phyloP scores from a whole-genome alignment of 1,140 invertebrate genomes.

The Solenopsis fugax region DNA sequence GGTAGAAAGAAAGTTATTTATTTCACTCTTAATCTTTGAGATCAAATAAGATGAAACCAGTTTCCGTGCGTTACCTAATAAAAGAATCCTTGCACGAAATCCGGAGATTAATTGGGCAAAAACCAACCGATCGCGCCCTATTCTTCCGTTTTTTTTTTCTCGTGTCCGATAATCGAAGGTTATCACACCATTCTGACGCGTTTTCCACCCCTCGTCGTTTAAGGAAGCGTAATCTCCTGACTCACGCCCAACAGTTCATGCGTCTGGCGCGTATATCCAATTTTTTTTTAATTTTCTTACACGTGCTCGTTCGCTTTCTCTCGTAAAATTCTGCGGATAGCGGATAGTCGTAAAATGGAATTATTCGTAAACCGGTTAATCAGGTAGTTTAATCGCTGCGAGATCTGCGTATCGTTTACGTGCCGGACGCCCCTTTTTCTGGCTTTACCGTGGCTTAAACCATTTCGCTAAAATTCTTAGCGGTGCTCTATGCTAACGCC shows the following conservation, averaged over 20 bases:
- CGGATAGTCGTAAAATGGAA: constrained; percentile 39
- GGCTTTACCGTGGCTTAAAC: constrained; percentile 57
- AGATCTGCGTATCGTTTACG: constrained; percentile 47
- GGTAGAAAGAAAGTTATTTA: not conserved
- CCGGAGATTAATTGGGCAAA: constrained; percentile 65
- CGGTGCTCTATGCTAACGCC: constrained; percentile 48
- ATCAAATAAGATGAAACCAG: not conserved
- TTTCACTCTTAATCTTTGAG: not conserved
- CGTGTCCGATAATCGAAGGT: constrained; percentile 67
- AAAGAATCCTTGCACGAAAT: constrained; percentile 48
- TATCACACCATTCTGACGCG: constrained; percentile 57
- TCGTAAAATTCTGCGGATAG: constrained; percentile 55
- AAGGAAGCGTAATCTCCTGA: constrained; percentile 59
- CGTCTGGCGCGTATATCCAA: not conserved
- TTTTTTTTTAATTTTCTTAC: constrained; percentile 36
- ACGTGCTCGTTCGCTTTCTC: not conserved
- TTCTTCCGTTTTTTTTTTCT: constrained; percentile 58
- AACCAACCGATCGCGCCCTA: constrained; percentile 65
- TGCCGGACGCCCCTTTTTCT: constrained; percentile 53
- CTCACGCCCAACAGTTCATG: constrained; percentile 12
- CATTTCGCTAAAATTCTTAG: constrained; percentile 59
- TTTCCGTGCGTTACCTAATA: constrained; percentile 44
- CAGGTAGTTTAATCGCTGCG: constrained; percentile 48
- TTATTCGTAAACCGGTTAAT: constrained; percentile 68
- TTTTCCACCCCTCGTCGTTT: constrained; percentile 56